These are phyloP conservation scores for honey bee (Apis mellifera) DNA, from an alignment of 1,140 invertebrate genomes.

Conservation along the genomic window DNA sequence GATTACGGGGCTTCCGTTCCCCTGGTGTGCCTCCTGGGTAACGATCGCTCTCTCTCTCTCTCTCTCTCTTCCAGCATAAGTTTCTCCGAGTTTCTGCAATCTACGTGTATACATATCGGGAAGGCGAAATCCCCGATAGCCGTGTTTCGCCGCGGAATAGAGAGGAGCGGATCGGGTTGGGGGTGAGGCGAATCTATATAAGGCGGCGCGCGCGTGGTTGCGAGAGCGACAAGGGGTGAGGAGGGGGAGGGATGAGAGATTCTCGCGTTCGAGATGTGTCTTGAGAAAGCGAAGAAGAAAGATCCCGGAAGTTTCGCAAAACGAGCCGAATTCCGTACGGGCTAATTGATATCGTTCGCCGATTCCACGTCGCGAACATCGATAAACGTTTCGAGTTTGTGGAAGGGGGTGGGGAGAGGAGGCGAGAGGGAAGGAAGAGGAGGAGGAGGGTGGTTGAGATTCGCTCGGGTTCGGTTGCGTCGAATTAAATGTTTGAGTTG, in stretches of 20 bases:
- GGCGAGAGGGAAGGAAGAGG: too few relatives aligned
- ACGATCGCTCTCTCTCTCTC: conserved; percentile 51
- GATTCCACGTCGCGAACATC: neutral
- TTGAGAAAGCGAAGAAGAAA: too few relatives aligned
- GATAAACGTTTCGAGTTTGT: too few relatives aligned
- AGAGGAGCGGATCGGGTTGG: conserved; percentile 1
- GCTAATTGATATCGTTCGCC: too few relatives aligned
- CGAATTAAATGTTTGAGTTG: too few relatives aligned
- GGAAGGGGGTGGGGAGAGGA: too few relatives aligned
- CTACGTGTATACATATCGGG: conserved; percentile 67
- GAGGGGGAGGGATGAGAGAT: too few relatives aligned
- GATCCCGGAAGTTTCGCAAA: too few relatives aligned
- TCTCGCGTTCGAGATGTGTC: too few relatives aligned
- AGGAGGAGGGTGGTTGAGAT: too few relatives aligned
- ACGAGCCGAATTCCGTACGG: too few relatives aligned
- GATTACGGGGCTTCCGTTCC: conserved; percentile 66
- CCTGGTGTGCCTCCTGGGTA: conserved; percentile 55
- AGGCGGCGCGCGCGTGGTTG: neutral
- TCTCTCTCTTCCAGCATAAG: conserved; percentile 52
- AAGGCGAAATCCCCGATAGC: conserved; percentile 62
- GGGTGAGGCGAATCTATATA: conserved; percentile 22
- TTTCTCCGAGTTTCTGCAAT: conserved; percentile 69
- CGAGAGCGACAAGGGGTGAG: neutral
- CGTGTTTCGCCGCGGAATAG: conserved; percentile 33
- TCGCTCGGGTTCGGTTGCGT: too few relatives aligned